Base-by-base conservation (phyloP, 2,888 invertebrate species). In the Cephonodes hylas region DNA sequence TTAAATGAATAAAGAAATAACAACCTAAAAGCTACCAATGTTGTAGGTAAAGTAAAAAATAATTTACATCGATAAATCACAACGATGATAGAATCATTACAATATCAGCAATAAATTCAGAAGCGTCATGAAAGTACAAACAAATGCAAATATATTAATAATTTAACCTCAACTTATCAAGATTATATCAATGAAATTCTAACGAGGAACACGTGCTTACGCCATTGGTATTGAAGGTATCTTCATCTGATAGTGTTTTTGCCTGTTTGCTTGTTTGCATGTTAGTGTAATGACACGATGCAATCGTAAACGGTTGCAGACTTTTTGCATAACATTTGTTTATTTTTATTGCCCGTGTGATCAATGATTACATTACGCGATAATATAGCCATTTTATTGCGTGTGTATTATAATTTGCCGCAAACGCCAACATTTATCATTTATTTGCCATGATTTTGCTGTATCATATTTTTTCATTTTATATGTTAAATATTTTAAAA, bases 131-230 rank as follows among this genome's bases (percentile, higher is more conserved):
- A 44, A 44, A 20, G 20, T 20, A 18, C 18, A 25, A 46, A 46
- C 23, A 46, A 46, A 25, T 13, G 27, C 10, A 27, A 18, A 53
- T 10, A 15, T 18, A 10, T 18, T 31, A 53, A 31, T 31, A 31
- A 53, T 27, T 53, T 31, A 6, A n/a, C 27, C 10, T n/a, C n/a
- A 27, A 31, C 10, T 25, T 53, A 60, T 48, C 48, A 42, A 48
- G 45, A 38, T 34, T 59, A n/a, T n/a, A 59, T 18, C 31, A 45
- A 59, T 31, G 20, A 34, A 59, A 13, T 44, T 42, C 58, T 25
- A 58, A 58, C 20, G 20, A n/a, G 5, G 42, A 18, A 53, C 15
- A 53, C 5, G 18, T 18, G 7, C 27, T 53, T 53, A 53, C 31
- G 18, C 18, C 48, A 53, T 53, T 18, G 25, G 15, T 27, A 27